These are phyloP conservation scores for Eira barbara DNA, from an alignment of 2,113 vertebrate genomes.

Conservation along the genomic window DNA sequence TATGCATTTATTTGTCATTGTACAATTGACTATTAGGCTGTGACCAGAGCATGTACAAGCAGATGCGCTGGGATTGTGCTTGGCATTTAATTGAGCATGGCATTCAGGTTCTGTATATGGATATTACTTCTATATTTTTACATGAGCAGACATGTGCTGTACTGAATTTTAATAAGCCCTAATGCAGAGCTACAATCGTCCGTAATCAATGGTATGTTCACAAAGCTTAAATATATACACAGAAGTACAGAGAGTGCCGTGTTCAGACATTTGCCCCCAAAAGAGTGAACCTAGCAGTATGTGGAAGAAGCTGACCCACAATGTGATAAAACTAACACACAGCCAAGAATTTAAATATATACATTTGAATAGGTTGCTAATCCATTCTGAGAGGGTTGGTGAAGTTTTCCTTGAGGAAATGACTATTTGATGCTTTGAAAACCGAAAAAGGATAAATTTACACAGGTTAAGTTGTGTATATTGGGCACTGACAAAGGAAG, in stretches of 20 bases:
- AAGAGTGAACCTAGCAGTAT: neutral
- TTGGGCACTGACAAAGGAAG: neutral
- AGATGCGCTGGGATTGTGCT: constrained; percentile 15
- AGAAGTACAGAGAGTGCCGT: neutral
- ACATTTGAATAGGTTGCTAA: neutral
- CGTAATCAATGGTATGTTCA: neutral
- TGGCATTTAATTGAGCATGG: constrained; percentile 35
- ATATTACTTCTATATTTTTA: constrained; percentile 42
- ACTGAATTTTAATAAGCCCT: constrained; percentile 54
- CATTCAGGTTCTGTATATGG: neutral
- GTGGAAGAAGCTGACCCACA: neutral
- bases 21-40: neutral
- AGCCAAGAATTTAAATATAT: neutral
- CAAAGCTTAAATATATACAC: neutral
- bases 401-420: neutral
- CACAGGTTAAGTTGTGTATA: neutral
- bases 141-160: neutral
- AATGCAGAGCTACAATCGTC: neutral
- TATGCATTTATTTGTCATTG: neutral
- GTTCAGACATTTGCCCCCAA: neutral
- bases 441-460: neutral
- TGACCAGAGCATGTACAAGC: neutral
- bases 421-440: neutral
- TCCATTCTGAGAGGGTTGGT: neutral
- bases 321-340: neutral